A percentile compares a stretch with the other conserved stretches of the same genome.
Conservation (phyloP, 2,113 vertebrate species). For the Brevimyrus niger region DNA sequence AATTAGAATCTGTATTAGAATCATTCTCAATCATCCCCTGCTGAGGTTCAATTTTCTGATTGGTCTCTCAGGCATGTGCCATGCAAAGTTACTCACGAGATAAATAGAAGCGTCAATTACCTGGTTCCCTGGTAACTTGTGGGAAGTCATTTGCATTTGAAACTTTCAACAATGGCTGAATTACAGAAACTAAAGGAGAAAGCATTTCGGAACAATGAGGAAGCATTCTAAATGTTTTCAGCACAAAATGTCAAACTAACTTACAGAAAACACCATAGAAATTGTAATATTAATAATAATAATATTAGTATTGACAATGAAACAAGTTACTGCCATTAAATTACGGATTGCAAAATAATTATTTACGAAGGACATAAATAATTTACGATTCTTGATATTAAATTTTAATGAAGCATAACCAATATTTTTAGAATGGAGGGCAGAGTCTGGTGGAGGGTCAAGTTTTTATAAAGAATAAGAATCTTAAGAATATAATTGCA, state of each 20-base stretch:
- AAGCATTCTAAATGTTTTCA: not conserved
- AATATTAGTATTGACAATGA: not conserved
- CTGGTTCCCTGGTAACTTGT: conserved; percentile 2
- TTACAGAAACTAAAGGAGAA: not conserved
- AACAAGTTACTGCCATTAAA: not conserved
- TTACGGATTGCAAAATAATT: not conserved
- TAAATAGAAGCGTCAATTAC: not conserved
- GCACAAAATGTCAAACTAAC: not conserved
- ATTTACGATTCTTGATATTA: not conserved
- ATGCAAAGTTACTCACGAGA: not conserved
- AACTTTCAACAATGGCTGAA: not conserved
- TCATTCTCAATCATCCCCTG: not conserved
- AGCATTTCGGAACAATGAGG: not conserved
- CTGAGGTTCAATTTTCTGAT: not conserved
- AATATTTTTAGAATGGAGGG: not conserved
- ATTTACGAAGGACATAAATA: not conserved
- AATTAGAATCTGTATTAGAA: not conserved
- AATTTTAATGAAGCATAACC: not conserved
- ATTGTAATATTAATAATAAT: not conserved
- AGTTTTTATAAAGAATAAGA: not conserved
- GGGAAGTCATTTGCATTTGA: not conserved
- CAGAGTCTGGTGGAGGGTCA: not conserved
- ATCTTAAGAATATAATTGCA: not conserved
- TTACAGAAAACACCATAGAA: not conserved
- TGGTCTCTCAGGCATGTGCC: not conserved